Conservation (phyloP, 30 jellyfish, hydroid and myxozoan genomes). For the Nemopilema nomurai region DNA sequence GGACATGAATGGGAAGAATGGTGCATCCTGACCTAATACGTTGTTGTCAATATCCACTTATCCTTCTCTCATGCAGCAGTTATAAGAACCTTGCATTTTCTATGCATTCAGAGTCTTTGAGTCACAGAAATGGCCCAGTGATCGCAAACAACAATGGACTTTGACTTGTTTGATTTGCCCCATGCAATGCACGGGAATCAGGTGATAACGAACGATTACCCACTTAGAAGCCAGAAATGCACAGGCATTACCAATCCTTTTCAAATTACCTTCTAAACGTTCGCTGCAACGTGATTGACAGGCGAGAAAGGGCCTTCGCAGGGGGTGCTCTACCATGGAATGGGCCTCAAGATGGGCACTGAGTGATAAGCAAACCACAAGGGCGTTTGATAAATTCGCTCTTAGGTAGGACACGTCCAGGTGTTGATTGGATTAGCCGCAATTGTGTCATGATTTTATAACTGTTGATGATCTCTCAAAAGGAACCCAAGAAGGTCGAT, state of each 20-base stretch:
- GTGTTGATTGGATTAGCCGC: constrained; percentile 77
- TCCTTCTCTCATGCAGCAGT: too few species aligned
- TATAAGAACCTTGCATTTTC: too few species aligned
- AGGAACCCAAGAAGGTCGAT: constrained; percentile 68
- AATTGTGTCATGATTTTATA: constrained; percentile 46
- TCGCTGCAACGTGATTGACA: constrained; percentile 47
- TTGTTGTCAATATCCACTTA: too few species aligned
- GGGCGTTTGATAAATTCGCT: constrained; percentile 36
- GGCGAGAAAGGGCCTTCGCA: constrained; percentile 44
- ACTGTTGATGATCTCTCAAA: constrained; percentile 66
- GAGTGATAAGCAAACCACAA: constrained; percentile 49
- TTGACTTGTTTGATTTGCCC: neutral
- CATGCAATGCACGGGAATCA: neutral
- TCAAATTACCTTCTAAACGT: constrained; percentile 60
- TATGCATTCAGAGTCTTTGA: neutral
- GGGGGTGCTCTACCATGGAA: constrained; percentile 52
- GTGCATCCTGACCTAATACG: too few species aligned
- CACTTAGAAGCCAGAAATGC: neutral
- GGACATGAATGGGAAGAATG: too few species aligned
- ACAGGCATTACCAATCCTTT: neutral
- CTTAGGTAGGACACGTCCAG: constrained; percentile 51
- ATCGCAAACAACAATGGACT: neutral
- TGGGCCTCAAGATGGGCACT: constrained; percentile 48
- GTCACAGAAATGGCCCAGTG: neutral
- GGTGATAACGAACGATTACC: neutral